Percentiles rank a stretch among this genome's conserved stretches.
phyloP scores from a whole-genome alignment of 2,113 vertebrate genomes.

The Podarcis muralis region DNA sequence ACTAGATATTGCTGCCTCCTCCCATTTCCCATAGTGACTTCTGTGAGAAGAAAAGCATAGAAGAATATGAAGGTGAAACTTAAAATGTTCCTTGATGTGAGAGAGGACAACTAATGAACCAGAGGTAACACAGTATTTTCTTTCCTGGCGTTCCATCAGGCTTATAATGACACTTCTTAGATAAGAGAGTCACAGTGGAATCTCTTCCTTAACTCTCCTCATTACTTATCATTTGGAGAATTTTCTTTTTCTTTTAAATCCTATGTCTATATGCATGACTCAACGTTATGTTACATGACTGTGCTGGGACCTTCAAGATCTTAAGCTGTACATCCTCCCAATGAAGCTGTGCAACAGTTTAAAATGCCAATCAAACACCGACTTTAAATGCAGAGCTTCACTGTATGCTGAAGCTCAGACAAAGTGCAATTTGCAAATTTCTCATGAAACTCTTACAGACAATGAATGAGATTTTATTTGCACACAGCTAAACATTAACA shows the following conservation, averaged over 20 bases:
- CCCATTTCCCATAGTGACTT: conserved; percentile 48
- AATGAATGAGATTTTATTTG: not conserved
- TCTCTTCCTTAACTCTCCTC: conserved; percentile 65
- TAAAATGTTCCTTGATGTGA: conserved; percentile 70
- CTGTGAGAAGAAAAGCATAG: conserved; percentile 52
- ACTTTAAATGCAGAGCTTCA: not conserved
- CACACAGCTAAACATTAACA: too few species aligned
- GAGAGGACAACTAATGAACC: conserved; percentile 73
- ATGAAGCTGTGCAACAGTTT: not conserved
- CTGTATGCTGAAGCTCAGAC: not conserved
- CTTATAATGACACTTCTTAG: conserved; percentile 70
- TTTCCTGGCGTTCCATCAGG: conserved; percentile 66
- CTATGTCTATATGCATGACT: conserved; percentile 44
- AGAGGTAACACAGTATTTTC: conserved; percentile 64
- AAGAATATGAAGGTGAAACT: conserved; percentile 67
- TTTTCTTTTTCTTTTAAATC: conserved; percentile 53
- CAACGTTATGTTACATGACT: conserved; percentile 20
- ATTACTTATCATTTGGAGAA: conserved; percentile 73
- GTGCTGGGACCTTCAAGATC: not conserved
- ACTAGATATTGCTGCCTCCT: conserved; percentile 18
- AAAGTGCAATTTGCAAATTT: not conserved
- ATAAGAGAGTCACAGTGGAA: conserved; percentile 56
- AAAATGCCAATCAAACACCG: not conserved
- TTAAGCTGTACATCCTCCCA: fast-evolving
- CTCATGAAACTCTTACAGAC: not conserved